Evolutionary conservation across 2,797 vertebrate species (phyloP).

Genomic region (Acipenser ruthenus): DNA sequence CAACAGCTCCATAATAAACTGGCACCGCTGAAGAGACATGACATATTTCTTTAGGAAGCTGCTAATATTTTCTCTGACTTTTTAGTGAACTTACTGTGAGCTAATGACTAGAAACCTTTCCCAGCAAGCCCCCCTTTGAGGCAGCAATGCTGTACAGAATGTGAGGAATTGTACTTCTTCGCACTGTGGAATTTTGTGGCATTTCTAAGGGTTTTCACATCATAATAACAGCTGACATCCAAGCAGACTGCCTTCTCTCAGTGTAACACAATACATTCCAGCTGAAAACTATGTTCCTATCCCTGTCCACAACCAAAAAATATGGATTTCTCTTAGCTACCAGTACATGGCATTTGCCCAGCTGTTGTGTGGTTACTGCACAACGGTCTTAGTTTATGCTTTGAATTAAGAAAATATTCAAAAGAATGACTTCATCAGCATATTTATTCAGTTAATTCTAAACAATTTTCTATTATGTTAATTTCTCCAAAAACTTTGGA

Average conservation of each 20-base stretch:
- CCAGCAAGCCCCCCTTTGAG: constrained; percentile 17
- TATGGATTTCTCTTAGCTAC: too few relatives aligned
- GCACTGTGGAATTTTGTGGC: background rate
- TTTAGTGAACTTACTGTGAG: constrained; percentile 24
- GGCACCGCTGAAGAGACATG: constrained; percentile 23
- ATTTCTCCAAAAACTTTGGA: too few relatives aligned
- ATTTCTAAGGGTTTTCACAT: constrained; percentile 1
- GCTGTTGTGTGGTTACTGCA: too few relatives aligned
- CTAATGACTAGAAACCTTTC: constrained; percentile 2
- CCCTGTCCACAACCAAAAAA: too few relatives aligned
- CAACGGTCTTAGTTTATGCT: too few relatives aligned
- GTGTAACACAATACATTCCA: background rate
- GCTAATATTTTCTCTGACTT: constrained; percentile 16
- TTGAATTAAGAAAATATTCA: too few relatives aligned
- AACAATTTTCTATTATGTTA: too few relatives aligned
- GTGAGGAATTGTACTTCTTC: constrained; percentile 29
- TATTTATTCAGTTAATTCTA: too few relatives aligned
- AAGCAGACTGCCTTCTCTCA: constrained; percentile 18
- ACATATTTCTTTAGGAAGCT: constrained; percentile 17
- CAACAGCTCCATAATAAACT: constrained; percentile 26
- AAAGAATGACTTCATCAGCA: too few relatives aligned
- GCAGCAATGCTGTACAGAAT: constrained; percentile 16
- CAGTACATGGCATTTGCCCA: too few relatives aligned
- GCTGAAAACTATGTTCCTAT: background rate
- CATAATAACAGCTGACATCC: constrained; percentile 16